Conservation (phyloP, 2,797 vertebrate genomes). For the Perodicticus potto region DNA sequence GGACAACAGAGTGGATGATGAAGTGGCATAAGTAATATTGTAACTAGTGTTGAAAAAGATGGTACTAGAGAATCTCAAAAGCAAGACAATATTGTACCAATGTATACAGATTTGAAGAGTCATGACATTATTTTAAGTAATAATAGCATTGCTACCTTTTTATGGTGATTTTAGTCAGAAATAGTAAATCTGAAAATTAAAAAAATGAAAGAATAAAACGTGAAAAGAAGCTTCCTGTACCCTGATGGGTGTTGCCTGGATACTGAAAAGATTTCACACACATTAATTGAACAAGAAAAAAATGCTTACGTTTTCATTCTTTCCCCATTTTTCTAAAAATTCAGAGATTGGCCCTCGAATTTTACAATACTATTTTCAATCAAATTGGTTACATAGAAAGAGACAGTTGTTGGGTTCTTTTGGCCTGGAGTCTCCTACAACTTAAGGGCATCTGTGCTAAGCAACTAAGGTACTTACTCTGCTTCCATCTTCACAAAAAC, state of each 20-base stretch:
- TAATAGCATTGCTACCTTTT: neutral
- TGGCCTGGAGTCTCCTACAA: neutral
- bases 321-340: slow-evolving; percentile 15
- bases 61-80: neutral
- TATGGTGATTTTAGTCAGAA: slow-evolving; percentile 30
- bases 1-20: neutral
- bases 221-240: neutral
- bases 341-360: neutral
- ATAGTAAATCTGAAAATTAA: neutral
- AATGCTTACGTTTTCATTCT: neutral
- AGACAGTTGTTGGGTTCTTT: neutral
- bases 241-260: neutral
- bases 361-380: neutral
- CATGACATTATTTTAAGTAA: neutral
- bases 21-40: neutral
- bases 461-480: neutral
- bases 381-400: neutral
- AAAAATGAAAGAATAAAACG: neutral
- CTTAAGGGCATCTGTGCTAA: neutral
- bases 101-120: neutral
- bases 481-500: slow-evolving; percentile 30
- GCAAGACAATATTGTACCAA: neutral
- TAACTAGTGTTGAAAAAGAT: neutral
- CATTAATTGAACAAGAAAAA: neutral
- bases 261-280: neutral